phyloP scores from a whole-genome alignment of 2,797 vertebrate genomes.

The Gastrophryne carolinensis region DNA sequence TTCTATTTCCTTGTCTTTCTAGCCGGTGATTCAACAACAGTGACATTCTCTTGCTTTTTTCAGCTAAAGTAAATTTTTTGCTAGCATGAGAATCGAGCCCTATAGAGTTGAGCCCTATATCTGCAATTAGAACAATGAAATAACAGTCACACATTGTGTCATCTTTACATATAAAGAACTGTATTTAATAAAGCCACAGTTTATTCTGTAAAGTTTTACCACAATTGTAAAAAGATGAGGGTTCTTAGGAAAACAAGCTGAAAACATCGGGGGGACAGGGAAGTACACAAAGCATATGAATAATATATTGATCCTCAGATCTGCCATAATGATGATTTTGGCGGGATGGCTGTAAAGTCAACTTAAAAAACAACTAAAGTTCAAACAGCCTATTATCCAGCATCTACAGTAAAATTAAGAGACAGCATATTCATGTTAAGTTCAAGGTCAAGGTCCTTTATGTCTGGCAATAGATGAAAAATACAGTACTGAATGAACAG shows the following conservation, averaged over 20 bases:
- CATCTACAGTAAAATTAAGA: constrained; percentile 7
- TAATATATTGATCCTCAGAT: constrained; percentile 62
- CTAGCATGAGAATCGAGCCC: no score
- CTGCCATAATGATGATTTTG: constrained; percentile 4
- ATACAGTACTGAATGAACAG: neutral
- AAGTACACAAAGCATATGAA: constrained; percentile 74
- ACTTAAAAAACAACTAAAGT: constrained; percentile 29
- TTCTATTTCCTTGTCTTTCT: no score
- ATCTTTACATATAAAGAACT: constrained; percentile 82
- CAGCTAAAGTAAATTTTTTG: no score
- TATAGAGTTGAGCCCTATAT: no score
- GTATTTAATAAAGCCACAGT: constrained; percentile 90
- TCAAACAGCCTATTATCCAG: neutral
- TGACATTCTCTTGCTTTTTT: no score
- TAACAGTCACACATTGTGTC: constrained; percentile 34
- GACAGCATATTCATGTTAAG: neutral
- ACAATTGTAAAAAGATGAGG: constrained; percentile 83
- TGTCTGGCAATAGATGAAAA: constrained; percentile 63
- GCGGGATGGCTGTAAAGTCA: constrained; percentile 13
- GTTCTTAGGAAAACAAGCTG: constrained; percentile 69
- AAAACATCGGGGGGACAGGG: constrained; percentile 64
- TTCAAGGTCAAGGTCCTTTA: constrained; percentile 55
- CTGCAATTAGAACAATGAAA: no score
- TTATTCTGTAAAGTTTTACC: constrained; percentile 84
- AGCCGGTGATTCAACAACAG: no score